Evolutionary conservation across 2,113 vertebrate species (phyloP), one percentile per base, ranked within the genome.

Genomic region (Megaceryle torquata): DNA sequence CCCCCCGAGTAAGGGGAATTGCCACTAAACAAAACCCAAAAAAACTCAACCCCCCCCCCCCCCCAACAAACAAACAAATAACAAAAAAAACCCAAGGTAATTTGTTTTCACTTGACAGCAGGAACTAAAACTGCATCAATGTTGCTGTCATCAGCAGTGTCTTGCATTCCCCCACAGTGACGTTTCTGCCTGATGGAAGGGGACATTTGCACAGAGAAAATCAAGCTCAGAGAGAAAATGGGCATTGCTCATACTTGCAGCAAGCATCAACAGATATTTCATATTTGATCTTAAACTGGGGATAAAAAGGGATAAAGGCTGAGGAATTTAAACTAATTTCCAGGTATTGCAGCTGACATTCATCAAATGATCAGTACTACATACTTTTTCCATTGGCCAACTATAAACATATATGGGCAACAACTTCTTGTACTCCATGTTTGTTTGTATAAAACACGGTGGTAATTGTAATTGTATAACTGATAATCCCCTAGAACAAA

Each of bases 91-190:
- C 24, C 60, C 68, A 82, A 87, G 61, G 74, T 77, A 87, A 90
- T 86, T 95, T 92, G 20, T 92, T 97, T 91, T 82, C 69, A 59
- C 50, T 78, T 92, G 93, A 61, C 85, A 95, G 53, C 64, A 80
- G 70, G 69, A 95, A 77, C 57, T 80, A 92, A 93, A 89, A 96
- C 59, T 60, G 59, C 43, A 91, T 95, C 9, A 44, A 9, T 10
- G 21, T 12, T 75, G 22, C 72, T 94, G 64, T 94, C 91, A 94
- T 18, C 61, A 82, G 44, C 60, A 76, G 78, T 53, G 12, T 63
- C 82, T 83, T 61, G 39, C 70, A 94, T 93, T 82, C 80, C 56
- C 64, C 77, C 24, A n/a, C 21, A 46, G 28, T 87, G 80, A 33
- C 24, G 69, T 51, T 64, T 78, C 20, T 85, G 46, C 69, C 57